Evolutionary conservation across 2,797 vertebrate genomes (phyloP).

Genomic region (Propithecus deckenii): DNA sequence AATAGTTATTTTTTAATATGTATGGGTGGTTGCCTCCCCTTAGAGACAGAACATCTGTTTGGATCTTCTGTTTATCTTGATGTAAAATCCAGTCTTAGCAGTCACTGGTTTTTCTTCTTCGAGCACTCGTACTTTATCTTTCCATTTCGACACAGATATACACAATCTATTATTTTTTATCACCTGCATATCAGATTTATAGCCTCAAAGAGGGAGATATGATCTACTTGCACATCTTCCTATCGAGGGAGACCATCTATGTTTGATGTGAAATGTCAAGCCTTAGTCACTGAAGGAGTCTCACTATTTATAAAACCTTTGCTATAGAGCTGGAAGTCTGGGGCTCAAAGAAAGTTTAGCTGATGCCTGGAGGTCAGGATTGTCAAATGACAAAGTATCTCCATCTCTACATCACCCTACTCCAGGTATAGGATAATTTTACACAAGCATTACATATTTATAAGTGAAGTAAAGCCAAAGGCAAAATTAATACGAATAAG

Average conservation of each 20-base stretch:
- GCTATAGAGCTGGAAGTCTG: neutral
- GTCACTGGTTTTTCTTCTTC: neutral
- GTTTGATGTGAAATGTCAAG: constrained; percentile 9
- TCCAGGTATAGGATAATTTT: neutral
- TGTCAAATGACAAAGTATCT: neutral
- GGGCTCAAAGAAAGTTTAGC: neutral
- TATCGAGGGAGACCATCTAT: neutral
- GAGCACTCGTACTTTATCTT: neutral
- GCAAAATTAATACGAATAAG: neutral
- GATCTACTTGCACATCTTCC: neutral
- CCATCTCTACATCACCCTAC: neutral
- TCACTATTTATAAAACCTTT: neutral
- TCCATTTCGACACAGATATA: neutral
- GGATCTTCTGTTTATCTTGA: neutral
- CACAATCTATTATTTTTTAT: neutral
- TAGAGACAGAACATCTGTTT: neutral
- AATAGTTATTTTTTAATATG: neutral
- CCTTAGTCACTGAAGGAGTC: neutral
- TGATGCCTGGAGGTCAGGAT: neutral
- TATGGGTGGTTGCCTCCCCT: neutral
- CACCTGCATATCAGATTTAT: neutral
- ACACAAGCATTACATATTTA: neutral
- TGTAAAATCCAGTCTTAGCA: neutral
- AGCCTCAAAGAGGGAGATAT: neutral
- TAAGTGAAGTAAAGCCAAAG: neutral